These are phyloP conservation scores for Tympanoctomys barrerae DNA, from an alignment of 2,797 vertebrate species.

Conservation along the genomic window DNA sequence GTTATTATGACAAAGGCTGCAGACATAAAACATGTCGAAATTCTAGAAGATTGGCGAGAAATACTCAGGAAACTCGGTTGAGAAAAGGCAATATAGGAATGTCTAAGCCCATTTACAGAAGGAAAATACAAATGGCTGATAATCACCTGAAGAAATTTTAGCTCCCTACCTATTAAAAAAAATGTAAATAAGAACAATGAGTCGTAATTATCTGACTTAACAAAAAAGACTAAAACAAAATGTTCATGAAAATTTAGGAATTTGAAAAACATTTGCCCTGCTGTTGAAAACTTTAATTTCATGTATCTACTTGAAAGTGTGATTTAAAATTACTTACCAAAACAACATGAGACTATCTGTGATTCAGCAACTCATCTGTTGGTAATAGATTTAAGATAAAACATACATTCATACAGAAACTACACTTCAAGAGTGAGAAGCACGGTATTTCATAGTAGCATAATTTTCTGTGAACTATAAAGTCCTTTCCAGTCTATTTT, in stretches of 20 bases:
- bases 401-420: background rate
- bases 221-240: background rate
- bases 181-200: background rate
- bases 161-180: background rate
- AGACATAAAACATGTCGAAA: background rate
- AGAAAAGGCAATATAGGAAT: background rate
- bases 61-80: background rate
- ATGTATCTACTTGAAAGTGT: background rate
- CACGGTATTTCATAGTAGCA: background rate
- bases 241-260: background rate
- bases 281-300: background rate
- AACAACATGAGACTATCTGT: background rate
- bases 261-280: background rate
- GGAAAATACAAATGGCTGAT: background rate
- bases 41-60: background rate
- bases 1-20: background rate
- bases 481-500: background rate
- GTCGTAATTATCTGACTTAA: background rate
- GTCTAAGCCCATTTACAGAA: background rate
- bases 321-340: background rate
- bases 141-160: background rate
- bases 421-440: background rate
- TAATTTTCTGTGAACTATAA: background rate
- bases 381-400: background rate
- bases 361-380: background rate